Evolutionary conservation across 2,797 vertebrate genomes (phyloP), one percentile per base, ranked within the genome.

Genomic region (Streptopelia turtur): DNA sequence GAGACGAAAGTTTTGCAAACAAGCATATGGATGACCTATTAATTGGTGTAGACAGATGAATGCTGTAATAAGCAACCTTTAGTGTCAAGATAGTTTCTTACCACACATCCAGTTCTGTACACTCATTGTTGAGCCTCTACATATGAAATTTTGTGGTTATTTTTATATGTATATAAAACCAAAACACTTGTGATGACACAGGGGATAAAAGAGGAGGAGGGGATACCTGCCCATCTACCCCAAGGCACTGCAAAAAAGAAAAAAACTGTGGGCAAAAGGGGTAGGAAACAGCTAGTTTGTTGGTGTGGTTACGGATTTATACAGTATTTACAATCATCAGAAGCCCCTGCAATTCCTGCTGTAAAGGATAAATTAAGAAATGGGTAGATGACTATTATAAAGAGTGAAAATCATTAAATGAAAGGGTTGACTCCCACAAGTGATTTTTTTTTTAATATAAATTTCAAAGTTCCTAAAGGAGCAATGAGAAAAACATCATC

Each of bases 1-100:
- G 47, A 78, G 84, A 50, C 1, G 0, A 14, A 5, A 6, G 57
- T 75, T 63, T 76, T 55, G 77, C 68, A 69, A 12, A 24, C 0
- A 1, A 53, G 55, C 39, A 50, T 4, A 17, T 9, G 49, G 70
- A 25, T 60, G 35, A 95, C 11, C 60, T 70, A 65, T 91, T 41
- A 76, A 81, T 79, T 14, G 41, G 71, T 81, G 93, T 11, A 81
- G 93, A 92, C 79, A 95, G 87, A 89, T 4, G 49, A 61, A 82
- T 22, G 92, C 53, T 84, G 88, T 15, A 94, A 94, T 49, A 4
- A 90, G 79, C 57, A 77, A 68, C 11, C 68, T 63, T 49, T 2
- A 9, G n/a, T 69, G 71, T 74, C 92, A 66, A 70, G 72, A 70
- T 12, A 75, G 69, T 35, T 94, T 68, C 82, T 81, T 5, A 16